Evolutionary conservation across 2,888 invertebrate species (phyloP), one percentile per base, ranked within the genome.

Genomic region (Mesorhabditis belari): DNA sequence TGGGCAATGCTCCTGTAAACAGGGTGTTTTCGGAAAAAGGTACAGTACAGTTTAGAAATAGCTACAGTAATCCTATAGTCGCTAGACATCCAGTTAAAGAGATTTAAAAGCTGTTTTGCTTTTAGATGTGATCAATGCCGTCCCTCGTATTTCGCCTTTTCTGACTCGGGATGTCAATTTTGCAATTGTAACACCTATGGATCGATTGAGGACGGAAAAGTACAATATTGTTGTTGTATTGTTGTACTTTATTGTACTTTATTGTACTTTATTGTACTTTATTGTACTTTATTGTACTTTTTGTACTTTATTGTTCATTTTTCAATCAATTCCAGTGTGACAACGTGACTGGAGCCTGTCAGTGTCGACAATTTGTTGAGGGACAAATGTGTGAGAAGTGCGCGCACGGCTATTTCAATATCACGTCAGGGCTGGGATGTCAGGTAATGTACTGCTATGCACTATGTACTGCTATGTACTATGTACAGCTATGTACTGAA

Each of bases 1-100:
- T 19, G 84, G 84, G 2, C 82, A 83, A 71, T 84, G 84, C 71
- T 70, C 68, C 24, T 84, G 84, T 75, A 81, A 81, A 60, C 75
- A 76, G 35, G 83, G 83, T 26, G 81, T 84, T 9, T 80, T 78
- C 63, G 84, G 84, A 44, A 77, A 79, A 35, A 9, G 54, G 29
- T 35, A 51, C 53, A 29, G 9, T 53, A n/a, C n/a, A n/a, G n/a
- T n/a, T n/a, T n/a, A n/a, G n/a, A n/a, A n/a, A n/a, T n/a, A n/a
- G n/a, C n/a, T n/a, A n/a, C n/a, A n/a, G n/a, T n/a, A n/a, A n/a
- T n/a, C n/a, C n/a, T n/a, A n/a, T n/a, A n/a, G n/a, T n/a, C n/a
- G n/a, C n/a, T n/a, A n/a, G n/a, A n/a, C n/a, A n/a, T n/a, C n/a
- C n/a, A n/a, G n/a, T n/a, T n/a, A n/a, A n/a, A n/a, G n/a, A n/a